Evolutionary conservation across 2,888 invertebrate species (phyloP).

Genomic region (Ferrisia virgata): DNA sequence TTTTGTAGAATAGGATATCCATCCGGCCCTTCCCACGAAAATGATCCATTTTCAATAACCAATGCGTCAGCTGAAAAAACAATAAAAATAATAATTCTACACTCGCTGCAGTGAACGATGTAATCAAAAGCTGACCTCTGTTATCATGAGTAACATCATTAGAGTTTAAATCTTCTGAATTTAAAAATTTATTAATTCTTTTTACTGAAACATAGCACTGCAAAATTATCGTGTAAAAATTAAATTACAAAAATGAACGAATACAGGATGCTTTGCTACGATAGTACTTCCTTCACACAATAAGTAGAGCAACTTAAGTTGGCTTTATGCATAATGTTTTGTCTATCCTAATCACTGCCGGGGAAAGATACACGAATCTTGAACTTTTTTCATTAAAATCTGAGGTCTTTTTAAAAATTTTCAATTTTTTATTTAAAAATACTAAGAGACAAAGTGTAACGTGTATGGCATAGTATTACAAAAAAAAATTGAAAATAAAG

Average conservation of each 20-base stretch:
- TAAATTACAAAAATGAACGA: neutral
- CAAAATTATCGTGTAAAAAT: conserved; percentile 41
- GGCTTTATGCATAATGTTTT: no score
- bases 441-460: no score
- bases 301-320: no score
- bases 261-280: no score
- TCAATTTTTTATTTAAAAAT: no score
- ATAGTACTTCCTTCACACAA: no score
- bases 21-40: conserved; percentile 79
- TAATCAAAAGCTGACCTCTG: neutral
- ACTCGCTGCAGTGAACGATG: neutral
- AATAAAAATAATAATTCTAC: neutral
- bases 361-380: no score
- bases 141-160: conserved; percentile 50
- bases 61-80: conserved; percentile 65
- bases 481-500: no score
- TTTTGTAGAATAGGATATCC: conserved; percentile 66
- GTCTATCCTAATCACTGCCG: no score
- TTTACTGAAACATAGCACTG: conserved; percentile 58
- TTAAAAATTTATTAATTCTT: conserved; percentile 59
- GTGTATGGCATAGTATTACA: no score
- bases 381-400: no score
- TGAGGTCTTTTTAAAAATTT: no score
- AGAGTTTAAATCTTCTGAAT: conserved; percentile 58
- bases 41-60: conserved; percentile 80